These are phyloP conservation scores for Mycalesis mineus DNA, from an alignment of 2,888 invertebrate species.

Conservation along the genomic window DNA sequence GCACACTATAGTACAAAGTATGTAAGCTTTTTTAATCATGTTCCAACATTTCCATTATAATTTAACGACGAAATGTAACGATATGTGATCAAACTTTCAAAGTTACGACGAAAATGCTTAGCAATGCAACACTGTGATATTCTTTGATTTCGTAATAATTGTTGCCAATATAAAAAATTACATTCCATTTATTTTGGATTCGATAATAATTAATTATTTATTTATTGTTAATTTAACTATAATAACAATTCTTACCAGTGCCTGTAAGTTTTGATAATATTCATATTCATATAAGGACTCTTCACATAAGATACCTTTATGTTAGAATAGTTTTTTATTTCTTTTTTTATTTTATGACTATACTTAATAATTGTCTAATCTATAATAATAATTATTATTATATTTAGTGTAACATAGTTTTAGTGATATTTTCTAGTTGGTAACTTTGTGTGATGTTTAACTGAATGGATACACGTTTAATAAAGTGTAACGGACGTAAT, in stretches of 20 bases:
- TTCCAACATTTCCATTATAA: conserved; percentile 42
- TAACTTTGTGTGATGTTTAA: conserved; percentile 23
- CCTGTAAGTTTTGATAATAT: conserved; percentile 73
- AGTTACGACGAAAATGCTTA: conserved; percentile 31
- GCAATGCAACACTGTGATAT: conserved; percentile 65
- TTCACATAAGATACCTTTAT: conserved; percentile 43
- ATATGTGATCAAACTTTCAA: conserved; percentile 26
- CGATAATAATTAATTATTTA: conserved; percentile 38
- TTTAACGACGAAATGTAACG: conserved; percentile 27
- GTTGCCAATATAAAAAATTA: conserved; percentile 15
- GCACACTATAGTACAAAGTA: conserved; percentile 71
- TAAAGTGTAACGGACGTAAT: conserved; percentile 39
- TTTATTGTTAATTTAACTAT: conserved; percentile 25
- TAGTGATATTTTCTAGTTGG: conserved; percentile 18
- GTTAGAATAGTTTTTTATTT: conserved; percentile 23
- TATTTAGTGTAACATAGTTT: conserved; percentile 22
- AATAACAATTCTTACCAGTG: conserved; percentile 55
- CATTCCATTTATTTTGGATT: conserved; percentile 5
- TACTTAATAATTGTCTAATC: conserved; percentile 14
- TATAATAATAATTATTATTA: neutral
- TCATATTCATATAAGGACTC: conserved; percentile 49
- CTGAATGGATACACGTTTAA: conserved; percentile 30
- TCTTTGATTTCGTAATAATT: conserved; percentile 39
- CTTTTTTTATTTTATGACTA: conserved; percentile 26
- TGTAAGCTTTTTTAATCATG: conserved; percentile 50